Evolutionary conservation across 2,113 vertebrate genomes (phyloP).

Genomic region (Reinhardtius hippoglossoides): DNA sequence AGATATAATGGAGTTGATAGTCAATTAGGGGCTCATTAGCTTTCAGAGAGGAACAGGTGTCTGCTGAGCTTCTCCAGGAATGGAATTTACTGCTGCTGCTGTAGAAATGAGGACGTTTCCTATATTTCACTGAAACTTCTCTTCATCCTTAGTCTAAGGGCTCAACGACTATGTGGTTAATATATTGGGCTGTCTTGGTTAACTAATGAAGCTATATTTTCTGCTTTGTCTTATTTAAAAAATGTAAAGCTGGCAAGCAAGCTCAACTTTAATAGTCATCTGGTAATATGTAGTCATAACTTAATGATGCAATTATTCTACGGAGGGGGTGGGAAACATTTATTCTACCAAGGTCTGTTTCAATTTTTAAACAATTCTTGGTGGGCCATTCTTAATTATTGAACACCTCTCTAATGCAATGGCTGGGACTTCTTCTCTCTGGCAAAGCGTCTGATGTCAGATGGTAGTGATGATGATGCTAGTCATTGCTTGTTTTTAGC

Average conservation of each 20-base stretch:
- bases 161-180: background rate
- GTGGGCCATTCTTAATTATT: background rate
- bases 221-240: background rate
- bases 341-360: background rate
- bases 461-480: background rate
- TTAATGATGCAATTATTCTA: background rate
- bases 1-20: conserved; percentile 15
- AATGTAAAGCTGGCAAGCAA: background rate
- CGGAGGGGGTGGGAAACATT: background rate
- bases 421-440: background rate
- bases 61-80: conserved; percentile 8
- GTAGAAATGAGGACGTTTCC: conserved; percentile 1
- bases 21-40: conserved; percentile 24
- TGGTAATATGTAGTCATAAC: background rate
- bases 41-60: conserved; percentile 8
- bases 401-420: background rate
- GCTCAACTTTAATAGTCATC: background rate
- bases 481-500: background rate
- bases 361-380: background rate
- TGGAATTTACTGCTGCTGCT: conserved; percentile 2
- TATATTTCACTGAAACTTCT: conserved; percentile 8
- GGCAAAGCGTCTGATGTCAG: background rate
- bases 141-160: background rate
- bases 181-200: background rate
- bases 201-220: background rate